These are phyloP conservation scores for Temnothorax nylanderi DNA, from an alignment of 1,140 invertebrate species.

Conservation along the genomic window DNA sequence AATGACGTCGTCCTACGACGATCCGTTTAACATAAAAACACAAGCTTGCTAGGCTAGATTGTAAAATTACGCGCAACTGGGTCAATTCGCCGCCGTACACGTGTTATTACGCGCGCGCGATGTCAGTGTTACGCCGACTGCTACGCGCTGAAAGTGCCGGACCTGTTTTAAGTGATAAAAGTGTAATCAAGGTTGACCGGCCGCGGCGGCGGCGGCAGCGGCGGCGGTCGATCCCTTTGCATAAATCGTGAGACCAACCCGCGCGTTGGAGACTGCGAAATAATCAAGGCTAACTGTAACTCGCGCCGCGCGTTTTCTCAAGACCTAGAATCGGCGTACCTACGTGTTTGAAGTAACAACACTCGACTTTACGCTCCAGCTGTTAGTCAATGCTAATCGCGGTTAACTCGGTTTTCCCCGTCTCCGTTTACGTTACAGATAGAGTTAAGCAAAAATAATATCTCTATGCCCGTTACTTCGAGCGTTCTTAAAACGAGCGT, in stretches of 20 bases:
- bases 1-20: conserved; percentile 33
- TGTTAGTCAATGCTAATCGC: conserved; percentile 9
- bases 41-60: conserved; percentile 31
- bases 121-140: conserved; percentile 42
- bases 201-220: not conserved
- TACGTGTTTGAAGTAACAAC: conserved; percentile 7
- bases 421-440: not conserved
- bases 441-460: not conserved
- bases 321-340: conserved; percentile 44
- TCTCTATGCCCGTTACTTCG: not conserved
- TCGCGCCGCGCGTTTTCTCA: conserved; percentile 41
- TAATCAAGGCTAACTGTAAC: conserved; percentile 55
- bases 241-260: conserved; percentile 52
- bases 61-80: conserved; percentile 49
- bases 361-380: not conserved
- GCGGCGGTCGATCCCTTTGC: conserved; percentile 52
- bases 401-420: not conserved
- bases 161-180: conserved; percentile 56
- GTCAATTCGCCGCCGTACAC: conserved; percentile 32
- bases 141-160: conserved; percentile 52
- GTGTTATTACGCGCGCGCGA: conserved; percentile 48
- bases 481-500: not conserved
- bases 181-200: conserved; percentile 57
- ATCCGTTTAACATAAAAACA: conserved; percentile 49
- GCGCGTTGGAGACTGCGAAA: conserved; percentile 33